These are phyloP conservation scores for Pteropus rufus DNA, from an alignment of 2,797 vertebrate species.

Conservation along the genomic window DNA sequence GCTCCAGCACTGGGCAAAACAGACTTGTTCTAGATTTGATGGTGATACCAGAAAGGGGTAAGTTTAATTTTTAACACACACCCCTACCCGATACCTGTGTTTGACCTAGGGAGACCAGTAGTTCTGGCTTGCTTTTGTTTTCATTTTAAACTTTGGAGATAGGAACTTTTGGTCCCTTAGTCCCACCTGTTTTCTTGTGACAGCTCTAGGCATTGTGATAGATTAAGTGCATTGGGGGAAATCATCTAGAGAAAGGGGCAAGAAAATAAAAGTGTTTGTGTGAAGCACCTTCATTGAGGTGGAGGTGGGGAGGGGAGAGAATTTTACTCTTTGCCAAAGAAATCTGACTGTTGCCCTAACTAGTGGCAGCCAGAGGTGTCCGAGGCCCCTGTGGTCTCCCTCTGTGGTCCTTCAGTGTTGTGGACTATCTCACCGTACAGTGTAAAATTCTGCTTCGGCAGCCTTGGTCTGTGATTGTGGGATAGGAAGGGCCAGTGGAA, in stretches of 20 bases:
- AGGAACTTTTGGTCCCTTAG: background rate
- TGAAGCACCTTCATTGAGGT: background rate
- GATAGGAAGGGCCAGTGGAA: background rate
- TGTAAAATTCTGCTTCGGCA: background rate
- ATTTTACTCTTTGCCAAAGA: background rate
- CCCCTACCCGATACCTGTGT: background rate
- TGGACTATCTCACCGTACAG: background rate
- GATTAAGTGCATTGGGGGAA: background rate
- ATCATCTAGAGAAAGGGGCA: background rate
- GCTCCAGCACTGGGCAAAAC: background rate
- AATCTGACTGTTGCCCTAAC: background rate
- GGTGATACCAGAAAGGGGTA: background rate
- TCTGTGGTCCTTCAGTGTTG: background rate
- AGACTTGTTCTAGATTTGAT: slow-evolving; percentile 1
- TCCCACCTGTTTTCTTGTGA: background rate
- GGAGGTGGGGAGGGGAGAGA: background rate
- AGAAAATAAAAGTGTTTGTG: background rate
- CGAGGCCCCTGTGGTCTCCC: background rate
- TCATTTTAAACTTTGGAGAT: slow-evolving; percentile 33
- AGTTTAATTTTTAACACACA: background rate
- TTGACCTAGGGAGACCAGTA: background rate
- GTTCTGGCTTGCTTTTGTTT: slow-evolving; percentile 30
- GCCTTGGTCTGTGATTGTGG: background rate
- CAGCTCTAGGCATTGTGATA: background rate
- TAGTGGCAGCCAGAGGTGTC: background rate